Conservation (phyloP, 2,797 vertebrate genomes). For the Enteromius treurensis region DNA sequence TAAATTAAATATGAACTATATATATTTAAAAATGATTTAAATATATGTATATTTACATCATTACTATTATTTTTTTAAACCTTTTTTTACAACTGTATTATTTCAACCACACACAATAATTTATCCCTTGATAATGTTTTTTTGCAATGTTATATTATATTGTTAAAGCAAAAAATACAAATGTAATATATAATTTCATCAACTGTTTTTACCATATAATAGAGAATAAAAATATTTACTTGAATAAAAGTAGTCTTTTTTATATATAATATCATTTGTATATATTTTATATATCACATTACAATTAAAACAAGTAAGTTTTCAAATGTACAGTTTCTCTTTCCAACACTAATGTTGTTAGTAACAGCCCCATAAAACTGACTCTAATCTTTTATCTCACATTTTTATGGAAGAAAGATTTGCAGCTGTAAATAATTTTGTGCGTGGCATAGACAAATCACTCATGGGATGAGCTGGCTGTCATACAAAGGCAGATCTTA, state of each 20-base stretch:
- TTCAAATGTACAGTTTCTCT: too few species aligned
- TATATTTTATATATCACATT: neutral
- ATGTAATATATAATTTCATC: too few species aligned
- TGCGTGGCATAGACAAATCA: slow-evolving; percentile 7
- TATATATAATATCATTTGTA: neutral
- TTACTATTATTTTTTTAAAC: neutral
- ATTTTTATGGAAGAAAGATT: neutral
- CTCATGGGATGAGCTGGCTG: slow-evolving; percentile 14
- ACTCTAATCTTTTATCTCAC: neutral
- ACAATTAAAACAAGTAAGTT: neutral
- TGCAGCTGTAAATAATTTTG: neutral
- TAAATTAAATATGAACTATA: neutral
- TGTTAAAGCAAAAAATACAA: neutral
- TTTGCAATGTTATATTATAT: too few species aligned
- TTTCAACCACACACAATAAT: neutral
- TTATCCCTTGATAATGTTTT: neutral
- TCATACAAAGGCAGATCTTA: slow-evolving; percentile 28
- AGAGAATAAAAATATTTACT: too few species aligned
- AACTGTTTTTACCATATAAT: neutral
- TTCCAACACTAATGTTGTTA: too few species aligned
- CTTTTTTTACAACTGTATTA: neutral
- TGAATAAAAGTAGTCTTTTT: neutral
- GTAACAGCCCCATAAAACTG: neutral
- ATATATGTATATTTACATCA: too few species aligned
- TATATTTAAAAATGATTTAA: neutral